These are phyloP conservation scores for Brachypteracias leptosomus DNA, from an alignment of 2,113 vertebrate genomes.

Conservation along the genomic window DNA sequence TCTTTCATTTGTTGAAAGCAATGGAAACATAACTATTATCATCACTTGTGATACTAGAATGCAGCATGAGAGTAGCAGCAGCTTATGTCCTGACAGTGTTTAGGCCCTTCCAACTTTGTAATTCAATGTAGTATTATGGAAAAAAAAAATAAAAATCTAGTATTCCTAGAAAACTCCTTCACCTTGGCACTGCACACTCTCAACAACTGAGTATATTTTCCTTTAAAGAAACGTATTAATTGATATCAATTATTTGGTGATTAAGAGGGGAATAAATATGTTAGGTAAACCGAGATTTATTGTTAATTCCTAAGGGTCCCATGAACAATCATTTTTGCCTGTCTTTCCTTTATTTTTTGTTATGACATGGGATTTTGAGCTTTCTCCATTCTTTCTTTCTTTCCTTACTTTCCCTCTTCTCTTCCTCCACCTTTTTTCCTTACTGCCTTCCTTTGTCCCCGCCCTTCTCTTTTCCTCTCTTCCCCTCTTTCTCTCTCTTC, in stretches of 20 bases:
- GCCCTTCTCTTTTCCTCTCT: neutral
- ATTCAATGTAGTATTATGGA: neutral
- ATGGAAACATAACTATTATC: neutral
- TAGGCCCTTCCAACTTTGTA: neutral
- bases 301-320: neutral
- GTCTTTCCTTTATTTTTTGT: neutral
- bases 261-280: constrained; percentile 5
- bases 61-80: neutral
- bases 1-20: neutral
- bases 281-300: constrained; percentile 35
- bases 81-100: neutral
- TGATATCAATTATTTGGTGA: constrained; percentile 12
- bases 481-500: neutral
- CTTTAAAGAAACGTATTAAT: constrained; percentile 51
- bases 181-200: constrained; percentile 27
- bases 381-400: neutral
- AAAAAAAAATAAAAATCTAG: neutral
- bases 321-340: neutral
- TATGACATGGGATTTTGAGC: neutral
- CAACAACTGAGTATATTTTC: constrained; percentile 4
- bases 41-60: neutral
- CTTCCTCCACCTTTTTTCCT: too few species aligned
- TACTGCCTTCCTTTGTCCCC: neutral
- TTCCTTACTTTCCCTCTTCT: neutral
- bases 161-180: constrained; percentile 9